A percentile compares a stretch with the other conserved stretches of the same genome.
Conservation (phyloP, 2,797 vertebrate species). For the Hephaestus fuliginosus region DNA sequence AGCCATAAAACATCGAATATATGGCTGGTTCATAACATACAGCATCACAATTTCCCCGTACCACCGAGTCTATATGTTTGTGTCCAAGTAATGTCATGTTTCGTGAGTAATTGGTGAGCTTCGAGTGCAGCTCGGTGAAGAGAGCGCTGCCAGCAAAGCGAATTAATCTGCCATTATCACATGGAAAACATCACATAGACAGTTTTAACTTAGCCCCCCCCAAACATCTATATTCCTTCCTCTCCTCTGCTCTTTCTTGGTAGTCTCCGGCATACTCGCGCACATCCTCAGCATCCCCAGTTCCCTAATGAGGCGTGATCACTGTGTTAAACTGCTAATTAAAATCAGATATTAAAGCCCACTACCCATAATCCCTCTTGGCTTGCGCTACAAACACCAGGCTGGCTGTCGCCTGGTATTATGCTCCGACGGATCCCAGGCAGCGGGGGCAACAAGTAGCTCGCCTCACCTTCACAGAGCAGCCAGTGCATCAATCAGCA, state of each 20-base stretch:
- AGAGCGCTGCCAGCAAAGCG: slow-evolving; percentile 23
- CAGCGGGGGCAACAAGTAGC: slow-evolving; percentile 55
- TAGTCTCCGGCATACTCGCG: slow-evolving; percentile 59
- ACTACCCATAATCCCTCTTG: slow-evolving; percentile 86
- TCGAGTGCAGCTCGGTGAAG: not conserved
- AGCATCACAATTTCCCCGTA: slow-evolving; percentile 1
- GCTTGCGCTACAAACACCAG: slow-evolving; percentile 78
- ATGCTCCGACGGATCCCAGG: slow-evolving; percentile 52
- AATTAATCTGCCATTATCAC: slow-evolving; percentile 30
- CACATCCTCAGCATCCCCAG: slow-evolving; percentile 74
- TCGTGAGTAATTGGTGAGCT: slow-evolving; percentile 18
- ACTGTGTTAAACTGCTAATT: slow-evolving; percentile 87
- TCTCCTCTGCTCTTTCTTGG: slow-evolving; percentile 52
- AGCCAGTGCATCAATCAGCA: slow-evolving; percentile 62
- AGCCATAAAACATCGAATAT: slow-evolving; percentile 40
- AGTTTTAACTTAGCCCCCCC: slow-evolving; percentile 9
- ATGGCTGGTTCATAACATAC: slow-evolving; percentile 31
- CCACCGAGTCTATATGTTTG: not conserved
- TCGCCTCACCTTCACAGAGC: slow-evolving; percentile 70
- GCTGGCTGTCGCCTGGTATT: slow-evolving; percentile 76
- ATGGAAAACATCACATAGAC: slow-evolving; percentile 13
- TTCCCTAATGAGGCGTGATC: slow-evolving; percentile 86
- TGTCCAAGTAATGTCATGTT: slow-evolving; percentile 17
- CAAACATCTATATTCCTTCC: slow-evolving; percentile 50
- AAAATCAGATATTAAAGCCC: slow-evolving; percentile 88